Percentiles rank a stretch among this genome's conserved stretches.
Conservation (phyloP, 2,113 vertebrate genomes). For the Progne subis region DNA sequence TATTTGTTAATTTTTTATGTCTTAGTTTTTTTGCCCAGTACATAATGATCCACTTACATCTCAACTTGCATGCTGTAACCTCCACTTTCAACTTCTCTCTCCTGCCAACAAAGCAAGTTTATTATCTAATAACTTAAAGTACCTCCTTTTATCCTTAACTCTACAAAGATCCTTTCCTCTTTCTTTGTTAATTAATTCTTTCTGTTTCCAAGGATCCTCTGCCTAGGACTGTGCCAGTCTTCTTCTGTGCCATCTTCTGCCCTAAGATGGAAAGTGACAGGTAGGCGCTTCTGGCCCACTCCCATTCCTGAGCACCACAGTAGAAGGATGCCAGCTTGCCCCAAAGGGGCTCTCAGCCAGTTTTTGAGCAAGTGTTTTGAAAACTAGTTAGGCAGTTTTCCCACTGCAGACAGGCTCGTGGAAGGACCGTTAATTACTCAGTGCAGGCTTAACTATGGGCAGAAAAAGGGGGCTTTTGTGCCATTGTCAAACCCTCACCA, state of each 20-base stretch:
- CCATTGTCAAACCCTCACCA: slow-evolving; percentile 42
- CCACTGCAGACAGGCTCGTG: slow-evolving; percentile 2
- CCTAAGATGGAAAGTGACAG: not conserved
- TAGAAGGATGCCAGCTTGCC: not conserved
- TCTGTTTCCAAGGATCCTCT: not conserved
- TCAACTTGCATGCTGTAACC: not conserved
- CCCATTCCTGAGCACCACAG: not conserved
- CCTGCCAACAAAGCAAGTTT: slow-evolving; percentile 21
- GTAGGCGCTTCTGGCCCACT: not conserved
- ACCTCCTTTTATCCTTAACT: not conserved
- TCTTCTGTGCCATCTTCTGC: not conserved
- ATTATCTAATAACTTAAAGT: slow-evolving; percentile 5
- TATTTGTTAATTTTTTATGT: slow-evolving; percentile 34
- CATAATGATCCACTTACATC: slow-evolving; percentile 22
- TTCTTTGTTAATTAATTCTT: not conserved
- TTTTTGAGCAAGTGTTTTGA: not conserved
- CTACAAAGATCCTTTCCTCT: not conserved
- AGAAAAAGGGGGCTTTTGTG: slow-evolving; percentile 58
- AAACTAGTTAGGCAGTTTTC: slow-evolving; percentile 50
- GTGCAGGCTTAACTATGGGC: not conserved
- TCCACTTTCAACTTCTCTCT: not conserved
- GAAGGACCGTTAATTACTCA: slow-evolving; percentile 56
- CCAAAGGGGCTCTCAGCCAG: not conserved
- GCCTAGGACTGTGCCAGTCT: not conserved
- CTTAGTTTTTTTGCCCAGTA: slow-evolving; percentile 7